Evolutionary conservation across 2,797 vertebrate species (phyloP).

Genomic region (Vespertilio murinus): DNA sequence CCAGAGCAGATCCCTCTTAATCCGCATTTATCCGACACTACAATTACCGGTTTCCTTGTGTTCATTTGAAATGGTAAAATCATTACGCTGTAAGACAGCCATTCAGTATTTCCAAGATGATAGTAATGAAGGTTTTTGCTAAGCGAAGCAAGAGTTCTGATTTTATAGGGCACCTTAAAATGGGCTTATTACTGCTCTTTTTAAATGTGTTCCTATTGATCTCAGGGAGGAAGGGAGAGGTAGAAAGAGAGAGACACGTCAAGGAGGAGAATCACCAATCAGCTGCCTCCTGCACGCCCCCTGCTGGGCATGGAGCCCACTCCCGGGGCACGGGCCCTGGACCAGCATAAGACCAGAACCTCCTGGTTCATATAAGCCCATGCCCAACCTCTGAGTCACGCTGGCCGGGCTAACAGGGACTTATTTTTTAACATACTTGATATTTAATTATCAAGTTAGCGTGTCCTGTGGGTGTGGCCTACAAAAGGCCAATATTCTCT

Average conservation of each 20-base stretch:
- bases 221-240: too few relatives aligned
- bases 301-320: too few relatives aligned
- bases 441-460: neutral
- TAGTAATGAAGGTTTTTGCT: neutral
- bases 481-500: neutral
- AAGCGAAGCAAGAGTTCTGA: neutral
- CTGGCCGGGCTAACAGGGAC: neutral
- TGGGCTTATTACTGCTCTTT: neutral
- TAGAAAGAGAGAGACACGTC: too few relatives aligned
- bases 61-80: constrained; percentile 40
- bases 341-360: too few relatives aligned
- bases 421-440: neutral
- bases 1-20: neutral
- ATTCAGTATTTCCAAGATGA: constrained; percentile 10
- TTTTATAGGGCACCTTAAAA: neutral
- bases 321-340: too few relatives aligned
- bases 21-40: neutral
- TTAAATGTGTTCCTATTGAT: too few relatives aligned
- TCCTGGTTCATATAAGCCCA: too few relatives aligned
- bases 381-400: too few relatives aligned
- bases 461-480: neutral
- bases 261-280: too few relatives aligned
- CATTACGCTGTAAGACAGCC: neutral
- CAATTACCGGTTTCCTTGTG: constrained; percentile 16
- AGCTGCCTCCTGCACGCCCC: too few relatives aligned